These are phyloP conservation scores for Papilio protenor DNA, from an alignment of 2,888 invertebrate genomes.

Conservation along the genomic window DNA sequence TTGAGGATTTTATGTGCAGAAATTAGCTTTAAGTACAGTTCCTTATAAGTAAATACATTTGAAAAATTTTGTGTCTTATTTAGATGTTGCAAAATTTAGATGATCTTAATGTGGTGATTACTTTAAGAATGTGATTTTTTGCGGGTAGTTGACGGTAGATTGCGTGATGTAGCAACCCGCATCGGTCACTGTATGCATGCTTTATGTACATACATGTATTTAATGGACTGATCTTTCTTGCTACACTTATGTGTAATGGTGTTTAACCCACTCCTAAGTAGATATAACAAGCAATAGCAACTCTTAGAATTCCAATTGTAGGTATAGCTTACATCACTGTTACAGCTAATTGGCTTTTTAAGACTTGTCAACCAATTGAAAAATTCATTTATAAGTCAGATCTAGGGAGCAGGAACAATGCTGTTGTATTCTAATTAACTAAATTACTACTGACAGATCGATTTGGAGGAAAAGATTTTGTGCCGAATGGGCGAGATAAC, in stretches of 20 bases:
- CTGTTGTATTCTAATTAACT: neutral
- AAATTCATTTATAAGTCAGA: neutral
- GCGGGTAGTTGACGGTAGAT: constrained; percentile 15
- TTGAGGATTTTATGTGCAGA: neutral
- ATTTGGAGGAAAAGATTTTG: neutral
- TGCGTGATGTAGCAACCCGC: constrained; percentile 29
- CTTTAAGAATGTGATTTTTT: constrained; percentile 39
- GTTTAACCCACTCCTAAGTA: neutral
- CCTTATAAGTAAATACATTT: neutral
- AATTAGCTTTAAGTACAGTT: neutral
- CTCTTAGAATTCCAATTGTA: neutral
- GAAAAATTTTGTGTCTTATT: neutral
- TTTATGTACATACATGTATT: constrained; percentile 21
- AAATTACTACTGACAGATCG: neutral
- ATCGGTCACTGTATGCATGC: constrained; percentile 22
- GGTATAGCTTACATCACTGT: neutral
- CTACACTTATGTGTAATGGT: constrained; percentile 27
- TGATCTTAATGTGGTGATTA: constrained; percentile 18
- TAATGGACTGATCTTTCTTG: constrained; percentile 32
- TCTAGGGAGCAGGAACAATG: neutral
- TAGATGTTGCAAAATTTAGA: constrained; percentile 26
- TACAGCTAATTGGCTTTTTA: neutral
- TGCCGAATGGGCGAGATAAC: no score
- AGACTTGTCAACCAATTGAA: neutral
- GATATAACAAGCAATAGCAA: neutral